Base-by-base conservation (phyloP, 2,888 invertebrate species). In the Malthinus flaveolus region DNA sequence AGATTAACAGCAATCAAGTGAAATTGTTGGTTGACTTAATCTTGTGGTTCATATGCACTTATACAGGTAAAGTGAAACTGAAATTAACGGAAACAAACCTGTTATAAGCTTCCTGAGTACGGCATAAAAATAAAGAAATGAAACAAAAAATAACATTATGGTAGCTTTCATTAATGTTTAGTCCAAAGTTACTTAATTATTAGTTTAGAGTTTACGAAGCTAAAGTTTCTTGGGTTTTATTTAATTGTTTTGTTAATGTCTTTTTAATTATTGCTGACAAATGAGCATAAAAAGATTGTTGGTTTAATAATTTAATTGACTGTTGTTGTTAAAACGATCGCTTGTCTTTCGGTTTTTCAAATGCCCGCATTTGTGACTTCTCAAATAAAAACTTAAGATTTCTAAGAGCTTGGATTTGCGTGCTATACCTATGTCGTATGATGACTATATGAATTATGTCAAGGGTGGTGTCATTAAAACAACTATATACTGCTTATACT, bases 11-110 rank as follows among this genome's bases (percentile, higher is more conserved):
- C 37, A 42, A 49, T 39, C 13, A 39, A 44, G 50, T 51, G 50
- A 51, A 51, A 51, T 44, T 51, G 32, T 51, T 34, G 42, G 44
- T 13, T 42, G 23, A 33, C 33, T 37, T 13, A 39, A 15, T 32
- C 49, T 9, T 31, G n/a, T 23, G 23, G 23, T 11, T 13, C 23
- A n/a, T 39, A 42, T 11, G 5, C 23, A 23, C 23, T 23, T 23
- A 23, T 23, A 5, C 23, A 23, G 23, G 39, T 42, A 42, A 47
- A 42, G 50, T 44, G 50, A 51, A 51, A 51, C 50, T 42, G 50
- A 51, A 42, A 33, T 51, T 13, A 44, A 33, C 50, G 50, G 50
- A 51, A 51, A 51, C 44, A 51, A 44, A 51, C 39, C 50, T 34
- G 15, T 39, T 51, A 23, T 34, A 15, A 44, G 33, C 44, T 51